These are phyloP conservation scores for Unio pictorum DNA, from an alignment of 2,888 invertebrate species.

Conservation along the genomic window DNA sequence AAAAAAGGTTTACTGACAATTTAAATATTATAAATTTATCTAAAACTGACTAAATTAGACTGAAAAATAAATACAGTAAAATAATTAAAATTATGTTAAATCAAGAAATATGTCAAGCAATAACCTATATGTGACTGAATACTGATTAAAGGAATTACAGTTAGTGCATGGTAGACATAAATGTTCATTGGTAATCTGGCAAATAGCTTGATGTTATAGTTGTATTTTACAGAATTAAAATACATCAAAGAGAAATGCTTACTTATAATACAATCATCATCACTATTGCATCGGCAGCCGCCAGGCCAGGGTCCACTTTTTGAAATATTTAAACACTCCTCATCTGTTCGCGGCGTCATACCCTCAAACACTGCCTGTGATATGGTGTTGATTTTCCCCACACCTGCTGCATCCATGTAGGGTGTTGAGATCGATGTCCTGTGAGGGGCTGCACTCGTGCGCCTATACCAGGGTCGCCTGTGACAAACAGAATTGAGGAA, in stretches of 20 bases:
- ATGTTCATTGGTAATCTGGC: no score
- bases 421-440: conserved; percentile 72
- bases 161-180: no score
- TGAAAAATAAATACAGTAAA: no score
- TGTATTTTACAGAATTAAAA: no score
- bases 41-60: no score
- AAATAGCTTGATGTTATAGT: no score
- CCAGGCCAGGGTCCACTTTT: conserved; percentile 64
- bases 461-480: conserved; percentile 71
- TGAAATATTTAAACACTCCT: conserved; percentile 56
- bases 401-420: conserved; percentile 72
- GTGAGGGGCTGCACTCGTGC: conserved; percentile 68
- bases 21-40: no score
- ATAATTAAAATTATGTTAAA: no score
- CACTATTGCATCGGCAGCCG: conserved; percentile 69
- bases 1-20: no score
- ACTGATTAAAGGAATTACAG: no score
- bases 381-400: conserved; percentile 72
- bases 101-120: no score
- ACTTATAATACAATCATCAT: conserved; percentile 70
- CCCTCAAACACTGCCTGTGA: conserved; percentile 73
- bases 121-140: no score
- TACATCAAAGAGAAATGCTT: conserved; percentile 16
- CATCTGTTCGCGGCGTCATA: conserved; percentile 65
- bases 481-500: neutral